Evolutionary conservation across 2,888 invertebrate species (phyloP).

Genomic region (Nephrotoma appendiculata): DNA sequence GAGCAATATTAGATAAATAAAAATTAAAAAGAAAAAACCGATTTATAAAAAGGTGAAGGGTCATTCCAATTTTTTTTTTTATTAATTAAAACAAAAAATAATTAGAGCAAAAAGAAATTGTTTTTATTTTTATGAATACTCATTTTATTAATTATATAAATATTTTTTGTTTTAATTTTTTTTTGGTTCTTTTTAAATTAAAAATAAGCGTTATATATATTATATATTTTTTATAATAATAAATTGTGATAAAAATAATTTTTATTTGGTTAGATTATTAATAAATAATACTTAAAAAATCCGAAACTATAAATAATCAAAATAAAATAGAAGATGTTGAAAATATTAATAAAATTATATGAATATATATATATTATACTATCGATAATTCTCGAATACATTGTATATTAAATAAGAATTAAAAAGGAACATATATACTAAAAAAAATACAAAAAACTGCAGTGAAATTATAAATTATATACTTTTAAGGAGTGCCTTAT

Average conservation of each 20-base stretch:
- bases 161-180: not conserved
- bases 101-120: not conserved
- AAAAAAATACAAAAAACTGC: not conserved
- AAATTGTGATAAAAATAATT: not conserved
- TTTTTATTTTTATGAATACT: not conserved
- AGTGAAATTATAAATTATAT: not conserved
- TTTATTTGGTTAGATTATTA: not conserved
- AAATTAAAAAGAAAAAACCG: not conserved
- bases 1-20: not conserved
- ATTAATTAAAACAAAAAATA: not conserved
- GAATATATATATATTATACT: not conserved
- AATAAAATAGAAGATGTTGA: not conserved
- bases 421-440: not conserved
- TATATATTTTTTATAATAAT: not conserved
- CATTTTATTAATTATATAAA: not conserved
- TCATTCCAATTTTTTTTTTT: constrained; percentile 4
- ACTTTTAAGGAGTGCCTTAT: not conserved
- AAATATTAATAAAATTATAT: not conserved
- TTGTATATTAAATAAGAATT: not conserved
- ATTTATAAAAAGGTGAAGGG: constrained; percentile 3
- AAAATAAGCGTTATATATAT: not conserved
- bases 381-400: not conserved
- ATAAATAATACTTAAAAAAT: not conserved
- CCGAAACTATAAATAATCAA: not conserved
- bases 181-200: not conserved